Conservation (phyloP, 2,797 vertebrate genomes). For the Rhinophrynus dorsalis region DNA sequence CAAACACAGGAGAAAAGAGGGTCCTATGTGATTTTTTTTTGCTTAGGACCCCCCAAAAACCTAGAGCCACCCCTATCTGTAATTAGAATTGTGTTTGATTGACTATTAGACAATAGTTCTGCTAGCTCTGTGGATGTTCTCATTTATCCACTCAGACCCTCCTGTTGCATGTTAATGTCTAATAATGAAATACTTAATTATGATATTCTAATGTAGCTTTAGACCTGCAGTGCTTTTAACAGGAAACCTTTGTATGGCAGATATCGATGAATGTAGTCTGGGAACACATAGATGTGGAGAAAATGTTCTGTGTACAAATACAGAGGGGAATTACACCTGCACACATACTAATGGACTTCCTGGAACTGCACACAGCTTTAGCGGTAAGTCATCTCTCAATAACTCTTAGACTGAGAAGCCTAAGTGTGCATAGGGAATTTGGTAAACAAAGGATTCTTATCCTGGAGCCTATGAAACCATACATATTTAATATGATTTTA, state of each 20-base stretch:
- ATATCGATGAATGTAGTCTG: conserved; percentile 74
- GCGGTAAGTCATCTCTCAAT: conserved; percentile 59
- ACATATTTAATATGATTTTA: conserved; percentile 40
- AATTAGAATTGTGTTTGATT: too few species aligned
- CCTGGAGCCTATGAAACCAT: conserved; percentile 19
- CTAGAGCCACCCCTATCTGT: too few species aligned
- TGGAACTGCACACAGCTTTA: conserved; percentile 59
- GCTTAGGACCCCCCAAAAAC: too few species aligned
- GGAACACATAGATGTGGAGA: conserved; percentile 69
- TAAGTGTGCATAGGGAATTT: background rate
- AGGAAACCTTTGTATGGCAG: conserved; percentile 64
- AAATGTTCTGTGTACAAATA: conserved; percentile 71
- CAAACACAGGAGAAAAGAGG: too few species aligned
- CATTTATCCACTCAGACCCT: too few species aligned
- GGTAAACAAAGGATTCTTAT: conserved; percentile 22
- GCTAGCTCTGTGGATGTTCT: background rate
- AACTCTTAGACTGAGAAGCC: background rate
- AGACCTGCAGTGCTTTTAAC: conserved; percentile 45
- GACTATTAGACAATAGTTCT: background rate
- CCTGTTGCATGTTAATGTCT: too few species aligned
- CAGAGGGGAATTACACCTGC: conserved; percentile 70
- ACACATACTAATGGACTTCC: conserved; percentile 56
- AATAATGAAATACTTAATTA: background rate
- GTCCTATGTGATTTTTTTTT: too few species aligned
- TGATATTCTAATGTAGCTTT: conserved; percentile 8